Percentiles rank a stretch among this genome's conserved stretches.
These are phyloP conservation scores for Drosophila formosana DNA, from an alignment of 2,888 invertebrate species.

Conservation along the genomic window DNA sequence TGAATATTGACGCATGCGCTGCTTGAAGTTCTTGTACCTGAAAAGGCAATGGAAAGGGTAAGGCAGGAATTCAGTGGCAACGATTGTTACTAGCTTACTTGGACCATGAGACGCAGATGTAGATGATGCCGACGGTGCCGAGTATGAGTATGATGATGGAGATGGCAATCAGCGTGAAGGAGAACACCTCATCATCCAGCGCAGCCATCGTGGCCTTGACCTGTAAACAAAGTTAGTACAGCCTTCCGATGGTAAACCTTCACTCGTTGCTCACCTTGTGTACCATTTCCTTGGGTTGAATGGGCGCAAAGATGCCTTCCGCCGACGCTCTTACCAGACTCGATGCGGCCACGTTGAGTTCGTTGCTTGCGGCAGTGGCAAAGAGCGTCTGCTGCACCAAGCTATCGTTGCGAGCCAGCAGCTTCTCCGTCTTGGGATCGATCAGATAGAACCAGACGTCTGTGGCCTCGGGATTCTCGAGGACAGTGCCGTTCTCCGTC, in stretches of 20 bases:
- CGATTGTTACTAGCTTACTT: conserved; percentile 87
- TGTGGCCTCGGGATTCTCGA: conserved; percentile 90
- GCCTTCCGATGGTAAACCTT: neutral
- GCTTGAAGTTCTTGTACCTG: conserved; percentile 95
- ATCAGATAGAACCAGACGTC: conserved; percentile 95
- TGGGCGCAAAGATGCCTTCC: conserved; percentile 88
- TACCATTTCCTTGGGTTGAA: conserved; percentile 84
- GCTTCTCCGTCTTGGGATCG: conserved; percentile 91
- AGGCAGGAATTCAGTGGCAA: neutral
- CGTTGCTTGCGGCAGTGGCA: conserved; percentile 88
- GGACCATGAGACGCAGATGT: conserved; percentile 97
- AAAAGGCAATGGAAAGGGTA: neutral
- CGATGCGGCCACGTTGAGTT: conserved; percentile 89
- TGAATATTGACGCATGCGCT: conserved; percentile 91
- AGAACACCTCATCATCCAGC: conserved; percentile 90
- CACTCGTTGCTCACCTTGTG: conserved; percentile 76
- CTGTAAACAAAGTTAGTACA: conserved; percentile 56
- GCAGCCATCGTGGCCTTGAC: conserved; percentile 86
- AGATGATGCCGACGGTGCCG: conserved; percentile 94
- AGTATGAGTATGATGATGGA: conserved; percentile 95
- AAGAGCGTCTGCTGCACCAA: conserved; percentile 89
- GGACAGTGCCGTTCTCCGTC: conserved; percentile 90
- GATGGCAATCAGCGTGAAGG: conserved; percentile 94
- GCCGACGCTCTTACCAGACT: conserved; percentile 89
- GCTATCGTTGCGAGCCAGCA: conserved; percentile 90